phyloP scores from a whole-genome alignment of 2,113 vertebrate genomes.

The Saguinus midas region DNA sequence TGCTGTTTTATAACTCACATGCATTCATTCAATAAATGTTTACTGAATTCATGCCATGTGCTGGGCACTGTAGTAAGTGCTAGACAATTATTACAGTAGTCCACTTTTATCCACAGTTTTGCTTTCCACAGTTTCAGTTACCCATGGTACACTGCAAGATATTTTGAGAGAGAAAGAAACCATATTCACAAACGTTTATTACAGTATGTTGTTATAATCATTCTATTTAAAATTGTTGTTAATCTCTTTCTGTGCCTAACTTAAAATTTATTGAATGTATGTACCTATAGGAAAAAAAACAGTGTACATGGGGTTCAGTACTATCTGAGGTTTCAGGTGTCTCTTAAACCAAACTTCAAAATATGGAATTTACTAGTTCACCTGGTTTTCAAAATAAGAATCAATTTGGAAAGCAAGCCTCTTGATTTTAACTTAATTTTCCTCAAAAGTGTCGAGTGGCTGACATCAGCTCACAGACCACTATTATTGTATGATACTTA shows the following conservation, averaged over 20 bases:
- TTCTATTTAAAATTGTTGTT: neutral
- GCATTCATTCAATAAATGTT: neutral
- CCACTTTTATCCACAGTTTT: neutral
- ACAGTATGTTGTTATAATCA: neutral
- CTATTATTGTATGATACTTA: neutral
- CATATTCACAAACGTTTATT: neutral
- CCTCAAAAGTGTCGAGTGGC: neutral
- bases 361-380: neutral
- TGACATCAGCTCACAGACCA: neutral
- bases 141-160: neutral
- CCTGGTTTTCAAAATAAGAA: neutral
- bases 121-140: neutral
- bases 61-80: neutral
- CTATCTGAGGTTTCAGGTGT: neutral
- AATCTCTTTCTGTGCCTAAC: neutral
- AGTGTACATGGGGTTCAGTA: neutral
- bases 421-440: neutral
- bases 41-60: neutral
- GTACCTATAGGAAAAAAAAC: neutral
- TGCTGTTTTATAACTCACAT: constrained; percentile 7
- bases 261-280: neutral
- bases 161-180: neutral
- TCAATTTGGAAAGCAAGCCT: neutral
- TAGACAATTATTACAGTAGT: neutral
- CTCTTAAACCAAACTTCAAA: neutral